Percentiles rank a stretch among this genome's conserved stretches.
Conservation (phyloP, 92 coral and sea anemone genomes). For the Palythoa grandis region DNA sequence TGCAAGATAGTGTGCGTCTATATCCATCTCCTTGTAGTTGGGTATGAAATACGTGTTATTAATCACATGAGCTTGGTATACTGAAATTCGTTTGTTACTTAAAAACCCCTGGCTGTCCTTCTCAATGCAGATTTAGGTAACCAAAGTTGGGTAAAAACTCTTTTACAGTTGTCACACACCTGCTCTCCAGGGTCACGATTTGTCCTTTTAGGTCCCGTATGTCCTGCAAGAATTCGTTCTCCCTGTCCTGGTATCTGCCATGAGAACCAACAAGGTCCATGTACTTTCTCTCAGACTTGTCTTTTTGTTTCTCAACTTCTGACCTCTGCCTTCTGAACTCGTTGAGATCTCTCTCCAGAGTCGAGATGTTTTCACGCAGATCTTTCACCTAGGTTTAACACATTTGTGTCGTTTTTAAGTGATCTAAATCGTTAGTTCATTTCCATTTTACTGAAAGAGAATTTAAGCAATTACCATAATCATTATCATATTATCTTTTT, state of each 20-base stretch:
- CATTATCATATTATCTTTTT: no score
- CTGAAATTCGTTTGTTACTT: no score
- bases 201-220: slow-evolving; percentile 51
- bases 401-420: not conserved
- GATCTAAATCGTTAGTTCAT: not conserved
- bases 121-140: no score
- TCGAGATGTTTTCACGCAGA: slow-evolving; percentile 10
- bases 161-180: not conserved
- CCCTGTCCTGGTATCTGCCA: slow-evolving; percentile 26
- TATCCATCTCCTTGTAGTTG: no score
- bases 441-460: not conserved
- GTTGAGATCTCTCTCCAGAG: slow-evolving; percentile 30
- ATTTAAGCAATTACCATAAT: no score
- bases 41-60: no score
- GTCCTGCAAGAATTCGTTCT: slow-evolving; percentile 49
- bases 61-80: no score
- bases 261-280: slow-evolving; percentile 29
- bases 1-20: no score
- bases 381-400: slow-evolving; percentile 22
- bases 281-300: slow-evolving; percentile 34
- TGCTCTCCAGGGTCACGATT: slow-evolving; percentile 61
- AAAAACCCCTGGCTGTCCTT: no score
- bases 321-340: slow-evolving; percentile 35
- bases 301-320: slow-evolving; percentile 40
- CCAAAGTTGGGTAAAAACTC: not conserved